Conservation (phyloP, 2,797 vertebrate species). For the Coilia nasus region DNA sequence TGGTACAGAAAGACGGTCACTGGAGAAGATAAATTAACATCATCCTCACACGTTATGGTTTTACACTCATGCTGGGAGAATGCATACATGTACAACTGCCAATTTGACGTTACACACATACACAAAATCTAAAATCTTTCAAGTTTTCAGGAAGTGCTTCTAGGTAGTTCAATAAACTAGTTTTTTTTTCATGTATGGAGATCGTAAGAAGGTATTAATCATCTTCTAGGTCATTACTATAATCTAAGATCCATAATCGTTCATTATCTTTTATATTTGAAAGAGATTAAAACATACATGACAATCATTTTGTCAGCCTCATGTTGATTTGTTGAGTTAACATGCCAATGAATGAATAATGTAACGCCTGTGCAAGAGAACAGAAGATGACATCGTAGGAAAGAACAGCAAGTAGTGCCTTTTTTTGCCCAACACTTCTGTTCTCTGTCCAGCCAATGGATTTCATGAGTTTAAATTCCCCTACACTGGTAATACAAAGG, state of each 20-base stretch:
- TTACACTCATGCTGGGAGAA: slow-evolving; percentile 72
- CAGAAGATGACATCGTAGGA: slow-evolving; percentile 4
- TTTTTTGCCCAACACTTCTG: background rate
- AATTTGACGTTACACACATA: slow-evolving; percentile 9
- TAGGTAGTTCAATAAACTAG: slow-evolving; percentile 50
- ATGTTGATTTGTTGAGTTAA: slow-evolving; percentile 19
- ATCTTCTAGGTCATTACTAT: slow-evolving; percentile 31
- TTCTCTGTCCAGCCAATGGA: slow-evolving; percentile 21
- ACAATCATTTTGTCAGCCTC: slow-evolving; percentile 39
- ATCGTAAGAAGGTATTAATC: slow-evolving; percentile 48
- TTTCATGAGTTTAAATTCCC: slow-evolving; percentile 12
- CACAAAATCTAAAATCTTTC: slow-evolving; percentile 63
- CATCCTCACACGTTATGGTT: slow-evolving; percentile 71
- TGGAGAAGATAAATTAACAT: slow-evolving; percentile 39
- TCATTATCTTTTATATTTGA: slow-evolving; percentile 46
- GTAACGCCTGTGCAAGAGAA: slow-evolving; percentile 30
- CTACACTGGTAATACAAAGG: slow-evolving; percentile 43
- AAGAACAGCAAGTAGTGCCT: slow-evolving; percentile 26
- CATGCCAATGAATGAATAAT: slow-evolving; percentile 31
- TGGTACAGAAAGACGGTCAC: slow-evolving; percentile 81
- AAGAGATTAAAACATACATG: slow-evolving; percentile 32
- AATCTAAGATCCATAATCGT: slow-evolving; percentile 26
- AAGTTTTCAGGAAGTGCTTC: slow-evolving; percentile 80
- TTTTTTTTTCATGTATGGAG: slow-evolving; percentile 7
- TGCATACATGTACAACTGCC: slow-evolving; percentile 48